Evolutionary conservation across 2,888 invertebrate genomes (phyloP).

Genomic region (Lasioglossum leucozonium): DNA sequence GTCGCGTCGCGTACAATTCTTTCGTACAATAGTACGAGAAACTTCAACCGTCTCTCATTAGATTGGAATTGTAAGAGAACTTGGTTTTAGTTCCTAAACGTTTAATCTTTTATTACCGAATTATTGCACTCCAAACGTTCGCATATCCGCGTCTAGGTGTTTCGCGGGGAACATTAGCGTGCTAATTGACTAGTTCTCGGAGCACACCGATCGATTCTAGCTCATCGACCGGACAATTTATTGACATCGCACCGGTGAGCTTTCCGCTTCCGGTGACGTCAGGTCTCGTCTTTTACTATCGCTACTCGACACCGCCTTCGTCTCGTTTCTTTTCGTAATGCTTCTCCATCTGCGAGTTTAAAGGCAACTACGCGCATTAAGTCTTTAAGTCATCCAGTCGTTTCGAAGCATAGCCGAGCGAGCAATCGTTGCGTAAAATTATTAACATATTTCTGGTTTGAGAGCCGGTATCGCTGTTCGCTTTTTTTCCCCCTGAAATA

Average conservation of each 20-base stretch:
- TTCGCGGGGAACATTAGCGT: background rate
- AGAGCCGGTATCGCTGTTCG: background rate
- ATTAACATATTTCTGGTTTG: conserved; percentile 29
- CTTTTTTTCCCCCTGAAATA: background rate
- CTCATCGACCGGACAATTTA: conserved; percentile 22
- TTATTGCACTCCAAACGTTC: background rate
- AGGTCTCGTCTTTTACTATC: conserved; percentile 48
- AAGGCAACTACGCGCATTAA: conserved; percentile 24
- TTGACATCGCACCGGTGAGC: conserved; percentile 9
- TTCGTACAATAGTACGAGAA: background rate
- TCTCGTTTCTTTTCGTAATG: too few relatives aligned
- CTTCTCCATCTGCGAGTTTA: background rate
- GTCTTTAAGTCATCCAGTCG: too few relatives aligned
- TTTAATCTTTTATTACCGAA: background rate
- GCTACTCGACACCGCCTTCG: conserved; percentile 25
- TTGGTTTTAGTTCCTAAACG: background rate
- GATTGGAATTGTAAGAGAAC: background rate
- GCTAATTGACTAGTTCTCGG: background rate
- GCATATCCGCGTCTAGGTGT: background rate
- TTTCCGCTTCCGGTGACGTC: conserved; percentile 15
- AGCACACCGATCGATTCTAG: background rate
- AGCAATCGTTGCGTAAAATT: conserved; percentile 20
- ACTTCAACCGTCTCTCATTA: too few relatives aligned
- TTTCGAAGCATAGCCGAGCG: background rate
- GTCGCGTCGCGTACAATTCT: background rate